Evolutionary conservation across 2,113 vertebrate species (phyloP).

Genomic region (Taurulus bubalis): DNA sequence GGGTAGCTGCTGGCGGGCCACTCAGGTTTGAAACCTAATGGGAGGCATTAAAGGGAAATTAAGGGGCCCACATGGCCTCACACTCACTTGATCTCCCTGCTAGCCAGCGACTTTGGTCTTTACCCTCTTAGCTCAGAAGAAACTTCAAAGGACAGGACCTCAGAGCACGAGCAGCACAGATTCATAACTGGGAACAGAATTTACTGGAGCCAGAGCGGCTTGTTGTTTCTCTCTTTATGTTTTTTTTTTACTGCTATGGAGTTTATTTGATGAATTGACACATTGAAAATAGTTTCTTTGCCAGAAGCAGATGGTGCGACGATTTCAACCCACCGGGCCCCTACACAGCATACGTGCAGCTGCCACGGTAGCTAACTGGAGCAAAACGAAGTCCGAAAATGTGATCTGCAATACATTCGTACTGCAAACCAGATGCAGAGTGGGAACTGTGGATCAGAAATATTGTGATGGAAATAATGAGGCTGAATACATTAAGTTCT

Average conservation of each 20-base stretch:
- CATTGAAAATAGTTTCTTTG: constrained; percentile 22
- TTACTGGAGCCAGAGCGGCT: constrained; percentile 30
- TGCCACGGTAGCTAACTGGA: constrained; percentile 15
- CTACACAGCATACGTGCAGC: constrained; percentile 7
- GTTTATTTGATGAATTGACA: constrained; percentile 57
- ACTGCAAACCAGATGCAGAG: not conserved
- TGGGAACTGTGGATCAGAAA: not conserved
- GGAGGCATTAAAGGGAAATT: constrained; percentile 72
- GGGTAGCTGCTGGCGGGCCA: constrained; percentile 43
- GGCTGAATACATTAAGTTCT: not conserved
- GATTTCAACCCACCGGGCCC: constrained; percentile 6
- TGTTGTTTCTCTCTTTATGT: constrained; percentile 31
- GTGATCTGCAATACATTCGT: not conserved
- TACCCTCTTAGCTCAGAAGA: constrained; percentile 41
- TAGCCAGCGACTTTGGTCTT: constrained; percentile 47
- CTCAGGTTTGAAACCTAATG: constrained; percentile 58
- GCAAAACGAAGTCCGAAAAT: not conserved
- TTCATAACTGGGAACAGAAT: constrained; percentile 68
- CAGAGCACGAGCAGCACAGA: constrained; percentile 49
- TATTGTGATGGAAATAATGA: not conserved
- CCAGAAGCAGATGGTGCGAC: constrained; percentile 28
- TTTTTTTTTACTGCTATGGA: constrained; percentile 24
- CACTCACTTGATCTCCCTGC: constrained; percentile 52
- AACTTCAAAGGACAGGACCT: constrained; percentile 68
- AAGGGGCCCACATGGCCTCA: constrained; percentile 67